Evolutionary conservation across 2,113 vertebrate genomes (phyloP).

Genomic region (Poeciliopsis turrubarensis): DNA sequence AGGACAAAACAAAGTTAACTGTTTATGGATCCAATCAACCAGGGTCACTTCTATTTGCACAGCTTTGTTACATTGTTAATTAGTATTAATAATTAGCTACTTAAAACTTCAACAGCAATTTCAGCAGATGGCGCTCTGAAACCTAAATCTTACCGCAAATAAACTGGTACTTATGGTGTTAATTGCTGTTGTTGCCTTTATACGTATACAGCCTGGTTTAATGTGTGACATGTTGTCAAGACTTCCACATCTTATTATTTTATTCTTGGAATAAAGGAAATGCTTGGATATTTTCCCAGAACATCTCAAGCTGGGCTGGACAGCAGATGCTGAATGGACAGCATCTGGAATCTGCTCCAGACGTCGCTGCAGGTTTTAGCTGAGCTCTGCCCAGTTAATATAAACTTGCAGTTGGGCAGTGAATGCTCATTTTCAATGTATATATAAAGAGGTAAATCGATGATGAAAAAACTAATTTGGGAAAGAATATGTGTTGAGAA

Average conservation of each 20-base stretch:
- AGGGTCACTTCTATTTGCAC: not conserved
- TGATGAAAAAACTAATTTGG: too few species aligned
- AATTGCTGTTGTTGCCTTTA: not conserved
- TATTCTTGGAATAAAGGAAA: too few species aligned
- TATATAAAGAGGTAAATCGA: too few species aligned
- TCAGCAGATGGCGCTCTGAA: not conserved
- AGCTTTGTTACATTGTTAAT: not conserved
- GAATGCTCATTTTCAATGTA: too few species aligned
- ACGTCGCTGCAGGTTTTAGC: too few species aligned
- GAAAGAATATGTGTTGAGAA: too few species aligned
- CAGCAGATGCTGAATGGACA: too few species aligned
- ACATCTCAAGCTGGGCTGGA: too few species aligned
- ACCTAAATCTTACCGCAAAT: not conserved
- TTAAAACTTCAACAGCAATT: not conserved
- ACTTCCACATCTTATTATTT: not conserved
- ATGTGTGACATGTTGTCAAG: not conserved
- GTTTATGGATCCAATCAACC: not conserved
- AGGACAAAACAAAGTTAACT: not conserved
- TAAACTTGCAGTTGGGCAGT: too few species aligned
- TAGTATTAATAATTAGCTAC: not conserved
- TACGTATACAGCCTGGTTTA: not conserved
- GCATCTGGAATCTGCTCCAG: too few species aligned
- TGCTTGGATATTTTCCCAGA: too few species aligned
- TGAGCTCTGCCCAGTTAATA: too few species aligned
- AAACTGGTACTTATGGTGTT: not conserved